Base-by-base conservation (phyloP, 2,797 vertebrate genomes). In the Danio tinwini region DNA sequence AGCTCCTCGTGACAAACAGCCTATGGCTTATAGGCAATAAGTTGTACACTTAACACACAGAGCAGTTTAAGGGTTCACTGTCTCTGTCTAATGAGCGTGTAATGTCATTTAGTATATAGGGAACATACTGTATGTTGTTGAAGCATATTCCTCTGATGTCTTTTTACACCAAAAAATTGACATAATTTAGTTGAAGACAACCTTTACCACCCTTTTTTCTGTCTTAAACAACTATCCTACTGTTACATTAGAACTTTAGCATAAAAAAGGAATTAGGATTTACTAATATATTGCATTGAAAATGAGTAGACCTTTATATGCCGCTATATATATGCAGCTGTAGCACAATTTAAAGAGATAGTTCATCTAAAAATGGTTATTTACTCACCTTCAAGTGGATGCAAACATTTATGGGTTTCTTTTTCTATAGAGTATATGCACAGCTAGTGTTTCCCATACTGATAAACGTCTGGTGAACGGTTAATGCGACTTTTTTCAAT, bases 1-100 rank as follows among this genome's bases (percentile, higher is more conserved):
- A 77, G 40, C 55, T 39, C 29, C 44, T 77, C 16, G 7, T 69
- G 53, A 69, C 53, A 21, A 78, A 68, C 44, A 49, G 42, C 64
- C 12, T 21, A 5, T 53, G 59, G 47, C 49, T 64, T 19, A 12
- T 39, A 7, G 2, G 21, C 42, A 40, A 37, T 50, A 21, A 61
- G 10, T 53, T 9, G 14, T 44, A 37, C 58, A 29, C 6, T 40
- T 49, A 37, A 19, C 62, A 37, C 19, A n/a, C 19, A 73, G 55
- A 73, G 53, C 7, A 47, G n/a, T 45, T 72, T 64, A 10, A 45
- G 6, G 40, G 11, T 29, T 67, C 6, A 67, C 9, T 67, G 17
- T 7, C n/a, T 65, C 63, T 65, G 17, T 65, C 44, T 65, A 50
- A 68, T 47, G n/a, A 47, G 40, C 42, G 17, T 67, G 44, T 1